A percentile compares a stretch with the other conserved stretches of the same genome.
Conservation (phyloP, 2,113 vertebrate species). For the Todiramphus saurophagus region DNA sequence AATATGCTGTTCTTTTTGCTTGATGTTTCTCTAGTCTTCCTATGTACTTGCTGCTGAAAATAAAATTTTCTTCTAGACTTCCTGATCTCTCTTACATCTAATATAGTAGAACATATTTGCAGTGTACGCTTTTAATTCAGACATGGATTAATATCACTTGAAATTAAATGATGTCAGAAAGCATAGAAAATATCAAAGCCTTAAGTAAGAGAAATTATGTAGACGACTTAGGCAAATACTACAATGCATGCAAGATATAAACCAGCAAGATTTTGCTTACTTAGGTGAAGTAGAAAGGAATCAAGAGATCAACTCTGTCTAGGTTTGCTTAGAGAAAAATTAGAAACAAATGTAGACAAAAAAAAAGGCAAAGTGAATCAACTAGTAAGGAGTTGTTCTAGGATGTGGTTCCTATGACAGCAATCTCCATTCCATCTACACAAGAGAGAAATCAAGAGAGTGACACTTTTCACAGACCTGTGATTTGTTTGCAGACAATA, state of each 20-base stretch:
- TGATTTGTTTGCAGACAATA: not conserved
- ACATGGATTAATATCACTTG: not conserved
- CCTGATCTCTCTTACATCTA: not conserved
- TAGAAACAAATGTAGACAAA: not conserved
- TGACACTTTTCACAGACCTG: not conserved
- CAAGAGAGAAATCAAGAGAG: not conserved
- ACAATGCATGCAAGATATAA: not conserved
- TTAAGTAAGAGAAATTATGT: not conserved
- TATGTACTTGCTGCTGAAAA: not conserved
- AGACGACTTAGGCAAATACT: not conserved
- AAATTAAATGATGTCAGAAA: not conserved
- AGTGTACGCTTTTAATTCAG: not conserved
- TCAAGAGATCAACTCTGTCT: not conserved
- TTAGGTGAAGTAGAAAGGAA: not conserved
- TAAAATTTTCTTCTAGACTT: not conserved
- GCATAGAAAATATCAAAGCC: not conserved
- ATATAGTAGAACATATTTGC: not conserved
- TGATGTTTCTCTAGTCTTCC: not conserved
- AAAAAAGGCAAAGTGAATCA: not conserved
- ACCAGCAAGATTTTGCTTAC: not conserved
- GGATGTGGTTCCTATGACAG: rapidly evolving
- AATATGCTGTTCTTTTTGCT: not conserved
- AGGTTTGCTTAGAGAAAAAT: not conserved
- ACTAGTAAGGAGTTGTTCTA: not conserved
- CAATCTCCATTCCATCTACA: not conserved